Conservation (phyloP, 2,113 vertebrate genomes). For the Microcebus tavaratra region DNA sequence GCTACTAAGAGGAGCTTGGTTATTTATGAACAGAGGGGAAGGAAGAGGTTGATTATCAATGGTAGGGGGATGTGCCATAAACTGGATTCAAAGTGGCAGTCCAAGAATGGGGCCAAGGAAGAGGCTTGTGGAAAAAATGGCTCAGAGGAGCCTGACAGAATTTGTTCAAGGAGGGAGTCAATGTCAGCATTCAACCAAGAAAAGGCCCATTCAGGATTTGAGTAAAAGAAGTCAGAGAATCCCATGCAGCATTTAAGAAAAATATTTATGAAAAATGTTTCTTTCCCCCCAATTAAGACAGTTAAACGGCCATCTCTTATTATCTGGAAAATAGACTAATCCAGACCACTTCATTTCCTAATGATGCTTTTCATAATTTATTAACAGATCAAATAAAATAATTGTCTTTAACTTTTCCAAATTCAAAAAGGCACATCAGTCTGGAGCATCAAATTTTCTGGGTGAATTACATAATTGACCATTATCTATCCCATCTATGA, state of each 20-base stretch:
- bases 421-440: not conserved
- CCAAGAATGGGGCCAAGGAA: not conserved
- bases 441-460: not conserved
- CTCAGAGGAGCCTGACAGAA: not conserved
- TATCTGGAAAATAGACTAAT: not conserved
- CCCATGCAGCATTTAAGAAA: not conserved
- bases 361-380: not conserved
- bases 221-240: not conserved
- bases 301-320: not conserved
- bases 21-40: fast-evolving
- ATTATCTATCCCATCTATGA: not conserved
- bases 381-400: not conserved
- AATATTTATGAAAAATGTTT: not conserved
- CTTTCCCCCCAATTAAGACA: not conserved
- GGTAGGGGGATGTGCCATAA: not conserved
- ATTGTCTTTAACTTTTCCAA: not conserved
- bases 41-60: not conserved
- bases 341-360: not conserved
- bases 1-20: not conserved
- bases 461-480: not conserved
- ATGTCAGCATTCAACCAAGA: not conserved
- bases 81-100: not conserved
- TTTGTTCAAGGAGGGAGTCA: not conserved
- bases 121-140: not conserved
- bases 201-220: not conserved